phyloP scores from a whole-genome alignment of 1,140 invertebrate species.

The Drosophila sp. region DNA sequence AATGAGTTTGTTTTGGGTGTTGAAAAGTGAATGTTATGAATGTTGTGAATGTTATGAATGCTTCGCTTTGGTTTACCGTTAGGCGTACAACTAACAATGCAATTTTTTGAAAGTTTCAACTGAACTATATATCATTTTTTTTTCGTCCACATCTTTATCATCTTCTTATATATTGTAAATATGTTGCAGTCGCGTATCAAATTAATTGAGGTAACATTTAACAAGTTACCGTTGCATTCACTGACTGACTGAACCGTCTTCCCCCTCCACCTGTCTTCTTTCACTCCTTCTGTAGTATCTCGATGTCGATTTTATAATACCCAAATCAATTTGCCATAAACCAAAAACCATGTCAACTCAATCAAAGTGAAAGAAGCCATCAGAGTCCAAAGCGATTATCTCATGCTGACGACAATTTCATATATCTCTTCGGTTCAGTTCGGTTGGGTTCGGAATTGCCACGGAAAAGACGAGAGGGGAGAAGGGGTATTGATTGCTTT shows the following conservation, averaged over 20 bases:
- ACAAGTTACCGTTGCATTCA: slow-evolving; percentile 27
- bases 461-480: no score
- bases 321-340: slow-evolving; percentile 64
- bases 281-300: not conserved
- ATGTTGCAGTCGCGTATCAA: slow-evolving; percentile 53
- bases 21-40: slow-evolving; percentile 53
- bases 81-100: slow-evolving; percentile 60
- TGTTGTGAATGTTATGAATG: slow-evolving; percentile 27
- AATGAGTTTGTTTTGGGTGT: slow-evolving; percentile 29
- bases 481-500: slow-evolving; percentile 23
- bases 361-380: slow-evolving; percentile 76
- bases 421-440: slow-evolving; percentile 13
- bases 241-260: slow-evolving; percentile 13
- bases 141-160: not conserved
- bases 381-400: slow-evolving; percentile 56
- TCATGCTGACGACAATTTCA: slow-evolving; percentile 34
- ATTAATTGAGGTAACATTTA: slow-evolving; percentile 50
- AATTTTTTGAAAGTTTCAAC: slow-evolving; percentile 69
- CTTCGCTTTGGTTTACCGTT: slow-evolving; percentile 46
- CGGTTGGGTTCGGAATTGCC: not conserved
- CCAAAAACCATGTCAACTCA: slow-evolving; percentile 53
- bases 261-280: no score
- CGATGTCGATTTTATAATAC: slow-evolving; percentile 66
- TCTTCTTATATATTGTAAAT: not conserved
- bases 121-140: slow-evolving; percentile 60